phyloP scores from a whole-genome alignment of 2,797 vertebrate species.

The Clarias pachynema region DNA sequence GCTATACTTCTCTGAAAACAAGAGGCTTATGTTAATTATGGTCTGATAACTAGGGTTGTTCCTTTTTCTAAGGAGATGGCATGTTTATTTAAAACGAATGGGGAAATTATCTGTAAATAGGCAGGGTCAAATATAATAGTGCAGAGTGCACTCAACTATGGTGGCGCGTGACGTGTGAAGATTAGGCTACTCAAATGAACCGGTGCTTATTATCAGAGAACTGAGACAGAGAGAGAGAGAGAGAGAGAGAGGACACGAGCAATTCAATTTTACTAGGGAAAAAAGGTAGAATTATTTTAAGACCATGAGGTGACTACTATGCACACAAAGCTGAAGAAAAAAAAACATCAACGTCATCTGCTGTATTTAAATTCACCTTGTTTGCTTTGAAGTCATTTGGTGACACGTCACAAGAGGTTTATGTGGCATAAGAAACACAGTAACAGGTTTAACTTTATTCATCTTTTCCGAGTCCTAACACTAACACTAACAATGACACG shows the following conservation, averaged over 20 bases:
- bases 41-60: neutral
- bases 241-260: neutral
- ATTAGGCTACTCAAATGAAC: neutral
- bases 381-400: neutral
- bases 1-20: neutral
- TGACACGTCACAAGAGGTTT: neutral
- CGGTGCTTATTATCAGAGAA: neutral
- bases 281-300: neutral
- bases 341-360: too few species aligned
- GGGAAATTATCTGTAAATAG: neutral
- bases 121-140: neutral
- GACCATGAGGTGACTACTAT: neutral
- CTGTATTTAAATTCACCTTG: neutral
- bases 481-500: neutral
- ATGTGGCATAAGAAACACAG: neutral
- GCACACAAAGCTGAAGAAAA: neutral
- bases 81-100: neutral
- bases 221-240: too few species aligned
- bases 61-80: neutral
- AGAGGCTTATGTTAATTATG: neutral
- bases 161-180: neutral
- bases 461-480: neutral
- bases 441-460: neutral
- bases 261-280: neutral
- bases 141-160: neutral